These are phyloP conservation scores for Lampropteryx suffumata DNA, from an alignment of 2,888 invertebrate genomes.

Conservation along the genomic window DNA sequence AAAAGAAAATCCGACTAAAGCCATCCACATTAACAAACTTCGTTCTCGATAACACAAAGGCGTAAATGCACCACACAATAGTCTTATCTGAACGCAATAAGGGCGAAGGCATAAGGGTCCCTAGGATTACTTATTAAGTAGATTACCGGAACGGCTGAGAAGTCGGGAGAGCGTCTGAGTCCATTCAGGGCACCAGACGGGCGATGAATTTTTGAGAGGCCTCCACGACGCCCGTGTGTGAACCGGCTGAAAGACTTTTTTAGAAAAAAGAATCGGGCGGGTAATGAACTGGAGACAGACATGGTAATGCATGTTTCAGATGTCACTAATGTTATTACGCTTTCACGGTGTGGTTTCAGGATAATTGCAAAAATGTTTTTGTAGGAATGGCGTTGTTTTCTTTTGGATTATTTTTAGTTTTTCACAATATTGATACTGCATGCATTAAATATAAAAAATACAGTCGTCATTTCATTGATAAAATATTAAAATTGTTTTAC, in stretches of 20 bases:
- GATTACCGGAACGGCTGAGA: slow-evolving; percentile 59
- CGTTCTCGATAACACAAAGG: slow-evolving; percentile 15
- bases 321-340: slow-evolving; percentile 18
- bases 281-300: slow-evolving; percentile 60
- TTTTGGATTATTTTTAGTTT: no score
- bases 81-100: slow-evolving; percentile 45
- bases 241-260: slow-evolving; percentile 65
- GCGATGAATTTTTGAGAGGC: slow-evolving; percentile 82
- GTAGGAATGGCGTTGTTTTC: no score
- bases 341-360: background rate
- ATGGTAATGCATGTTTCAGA: slow-evolving; percentile 35
- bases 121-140: slow-evolving; percentile 73
- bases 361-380: background rate
- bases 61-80: slow-evolving; percentile 36
- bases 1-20: slow-evolving; percentile 3
- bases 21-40: slow-evolving; percentile 14
- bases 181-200: slow-evolving; percentile 73
- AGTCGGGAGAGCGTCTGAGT: slow-evolving; percentile 54
- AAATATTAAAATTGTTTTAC: no score
- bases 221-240: slow-evolving; percentile 65
- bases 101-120: slow-evolving; percentile 40
- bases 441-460: no score
- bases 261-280: slow-evolving; percentile 67
- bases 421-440: no score
- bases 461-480: no score